Base-by-base conservation (phyloP, 2,113 vertebrate species). In the Pseudorectes ferrugineus region DNA sequence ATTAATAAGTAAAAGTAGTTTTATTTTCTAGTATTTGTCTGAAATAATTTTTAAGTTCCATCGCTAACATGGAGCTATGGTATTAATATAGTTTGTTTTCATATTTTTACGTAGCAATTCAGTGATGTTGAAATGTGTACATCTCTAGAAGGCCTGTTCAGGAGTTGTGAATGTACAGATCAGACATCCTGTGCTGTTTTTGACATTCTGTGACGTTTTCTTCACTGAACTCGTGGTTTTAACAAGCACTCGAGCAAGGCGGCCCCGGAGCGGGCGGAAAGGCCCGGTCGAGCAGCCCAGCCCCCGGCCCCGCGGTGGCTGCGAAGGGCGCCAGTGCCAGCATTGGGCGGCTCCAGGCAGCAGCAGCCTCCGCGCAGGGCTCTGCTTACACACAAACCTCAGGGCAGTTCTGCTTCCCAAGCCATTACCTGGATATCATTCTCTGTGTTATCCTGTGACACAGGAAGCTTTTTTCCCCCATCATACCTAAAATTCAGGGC, bases 281-380 rank as follows among this genome's bases (percentile, higher is more conserved):
- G 49, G 70, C 54, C 25, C 14, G 3, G 11, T 42, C 6, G 21
- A 22, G 46, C 42, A 14, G 74, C 45, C 5, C 54, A 26, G 68
- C 62, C 42, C 62, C 8, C 2, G 0, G 7, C 54, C 26, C 45
- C 2, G 4, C 2, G 26, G 49, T 2, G 43, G 29, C 85, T 16
- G 55, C 20, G 3, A 33, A 2, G 48, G 70, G 76, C 40, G 14
- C 16, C 2, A 1, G 28, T 1, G 70, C 61, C 68, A 0, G 25
- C 4, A 61, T 40, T 6, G 19, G 77, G 63, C 68, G 40, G 54
- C 40, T 54, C 9, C 16, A 6, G 46, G 38, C 54, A 35, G 48
- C 31, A 6, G 20, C 20, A 1, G 21, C 49, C 31, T 15, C 33
- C 19, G 19, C 10, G 43, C 26, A 5, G 40, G 16, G 49, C 73